These are phyloP conservation scores for Mormyrus iriodes DNA, from an alignment of 2,113 vertebrate species.

Conservation along the genomic window DNA sequence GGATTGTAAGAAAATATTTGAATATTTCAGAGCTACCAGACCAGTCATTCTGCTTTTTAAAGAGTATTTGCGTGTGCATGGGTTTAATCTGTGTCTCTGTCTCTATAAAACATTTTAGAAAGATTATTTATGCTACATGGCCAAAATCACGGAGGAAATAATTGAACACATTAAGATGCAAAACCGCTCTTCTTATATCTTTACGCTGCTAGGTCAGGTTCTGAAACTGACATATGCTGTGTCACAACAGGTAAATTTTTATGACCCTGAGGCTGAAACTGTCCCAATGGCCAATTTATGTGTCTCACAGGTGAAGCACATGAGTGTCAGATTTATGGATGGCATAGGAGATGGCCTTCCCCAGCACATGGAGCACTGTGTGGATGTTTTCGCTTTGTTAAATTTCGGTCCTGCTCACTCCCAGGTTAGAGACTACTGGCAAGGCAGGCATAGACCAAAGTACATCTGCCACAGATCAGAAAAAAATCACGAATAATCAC, in stretches of 20 bases:
- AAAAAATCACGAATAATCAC: neutral
- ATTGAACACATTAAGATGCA: neutral
- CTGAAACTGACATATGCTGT: neutral
- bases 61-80: neutral
- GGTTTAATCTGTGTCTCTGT: neutral
- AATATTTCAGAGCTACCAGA: neutral
- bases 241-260: neutral
- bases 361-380: slow-evolving; percentile 35
- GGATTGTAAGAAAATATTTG: neutral
- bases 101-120: neutral
- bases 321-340: neutral
- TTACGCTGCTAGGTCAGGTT: neutral
- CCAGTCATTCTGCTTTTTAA: neutral
- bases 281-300: neutral
- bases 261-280: neutral
- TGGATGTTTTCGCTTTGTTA: slow-evolving; percentile 55
- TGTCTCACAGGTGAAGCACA: neutral
- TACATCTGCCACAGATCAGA: neutral
- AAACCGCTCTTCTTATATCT: neutral
- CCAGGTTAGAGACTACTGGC: slow-evolving; percentile 30
- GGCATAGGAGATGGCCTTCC: neutral
- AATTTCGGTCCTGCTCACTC: slow-evolving; percentile 39
- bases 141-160: neutral
- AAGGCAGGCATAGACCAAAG: slow-evolving; percentile 27
- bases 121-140: neutral